Evolutionary conservation across 2,113 vertebrate genomes (phyloP).

Genomic region (Miniopterus natalensis): DNA sequence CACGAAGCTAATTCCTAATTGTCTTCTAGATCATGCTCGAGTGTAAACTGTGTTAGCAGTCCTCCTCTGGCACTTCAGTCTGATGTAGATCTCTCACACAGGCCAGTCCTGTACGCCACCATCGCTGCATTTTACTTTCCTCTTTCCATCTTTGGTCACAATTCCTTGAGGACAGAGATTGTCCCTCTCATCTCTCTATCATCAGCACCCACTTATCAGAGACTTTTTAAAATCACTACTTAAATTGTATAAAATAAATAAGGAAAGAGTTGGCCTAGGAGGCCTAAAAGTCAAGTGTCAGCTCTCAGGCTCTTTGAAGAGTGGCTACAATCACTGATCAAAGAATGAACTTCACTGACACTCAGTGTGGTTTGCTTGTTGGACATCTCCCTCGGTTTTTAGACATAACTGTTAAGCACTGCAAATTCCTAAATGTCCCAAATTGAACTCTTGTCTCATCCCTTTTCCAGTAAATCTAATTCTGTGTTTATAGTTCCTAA

Average conservation of each 20-base stretch:
- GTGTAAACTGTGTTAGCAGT: not conserved
- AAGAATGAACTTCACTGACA: not conserved
- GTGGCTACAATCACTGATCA: not conserved
- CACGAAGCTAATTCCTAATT: not conserved
- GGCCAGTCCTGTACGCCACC: not conserved
- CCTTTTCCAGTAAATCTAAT: not conserved
- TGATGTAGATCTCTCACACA: not conserved
- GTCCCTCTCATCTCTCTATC: not conserved
- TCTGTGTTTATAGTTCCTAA: not conserved
- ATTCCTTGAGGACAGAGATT: not conserved
- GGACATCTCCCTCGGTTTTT: not conserved
- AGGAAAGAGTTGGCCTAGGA: not conserved
- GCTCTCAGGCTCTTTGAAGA: not conserved
- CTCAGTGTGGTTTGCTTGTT: not conserved
- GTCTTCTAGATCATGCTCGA: not conserved
- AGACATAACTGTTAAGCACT: not conserved
- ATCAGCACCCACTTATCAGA: not conserved
- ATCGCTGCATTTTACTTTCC: not conserved
- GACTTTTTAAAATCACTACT: constrained; percentile 32
- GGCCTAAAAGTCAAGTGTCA: not conserved
- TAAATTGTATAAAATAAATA: not conserved
- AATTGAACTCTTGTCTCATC: not conserved
- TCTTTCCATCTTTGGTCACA: not conserved
- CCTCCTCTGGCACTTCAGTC: not conserved
- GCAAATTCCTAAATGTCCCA: constrained; percentile 17